phyloP scores from a whole-genome alignment of 2,888 invertebrate genomes.

The Azorinus chamasolen region DNA sequence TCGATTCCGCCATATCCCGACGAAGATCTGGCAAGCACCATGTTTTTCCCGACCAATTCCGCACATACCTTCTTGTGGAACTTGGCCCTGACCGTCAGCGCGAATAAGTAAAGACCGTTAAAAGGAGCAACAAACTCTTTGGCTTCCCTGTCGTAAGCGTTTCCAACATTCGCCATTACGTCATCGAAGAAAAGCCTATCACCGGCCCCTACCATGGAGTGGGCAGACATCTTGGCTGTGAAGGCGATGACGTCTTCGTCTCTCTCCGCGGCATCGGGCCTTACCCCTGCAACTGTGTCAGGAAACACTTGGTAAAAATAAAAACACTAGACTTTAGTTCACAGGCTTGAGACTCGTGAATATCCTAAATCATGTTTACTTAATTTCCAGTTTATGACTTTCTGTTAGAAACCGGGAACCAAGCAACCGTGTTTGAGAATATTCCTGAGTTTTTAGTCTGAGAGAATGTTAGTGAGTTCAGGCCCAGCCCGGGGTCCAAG shows the following conservation, averaged over 20 bases:
- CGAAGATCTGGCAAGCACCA: slow-evolving; percentile 17
- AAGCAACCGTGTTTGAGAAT: too few species aligned
- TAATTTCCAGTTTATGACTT: too few species aligned
- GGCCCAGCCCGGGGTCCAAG: too few species aligned
- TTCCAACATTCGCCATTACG: slow-evolving; percentile 30
- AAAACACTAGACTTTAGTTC: too few species aligned
- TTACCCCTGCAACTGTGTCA: too few species aligned
- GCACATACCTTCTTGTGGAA: slow-evolving; percentile 39
- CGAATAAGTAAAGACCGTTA: slow-evolving; percentile 32
- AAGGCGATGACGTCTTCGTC: slow-evolving; percentile 15
- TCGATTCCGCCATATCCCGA: slow-evolving; percentile 42
- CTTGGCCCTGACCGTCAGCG: slow-evolving; percentile 39
- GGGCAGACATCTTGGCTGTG: slow-evolving; percentile 16
- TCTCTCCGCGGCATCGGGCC: too few species aligned
- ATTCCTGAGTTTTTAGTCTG: too few species aligned
- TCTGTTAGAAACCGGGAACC: too few species aligned
- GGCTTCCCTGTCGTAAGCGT: slow-evolving; percentile 10
- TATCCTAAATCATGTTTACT: too few species aligned
- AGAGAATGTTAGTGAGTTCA: too few species aligned
- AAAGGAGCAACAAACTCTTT: slow-evolving; percentile 31
- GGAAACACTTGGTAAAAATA: too few species aligned
- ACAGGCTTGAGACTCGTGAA: too few species aligned
- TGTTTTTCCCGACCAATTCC: slow-evolving; percentile 19
- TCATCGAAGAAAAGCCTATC: slow-evolving; percentile 33
- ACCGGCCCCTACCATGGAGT: slow-evolving; percentile 12